A percentile compares a stretch with the other conserved stretches of the same genome.
Evolutionary conservation across 2,113 vertebrate genomes (phyloP).

Genomic region (Danionella cerebrum): DNA sequence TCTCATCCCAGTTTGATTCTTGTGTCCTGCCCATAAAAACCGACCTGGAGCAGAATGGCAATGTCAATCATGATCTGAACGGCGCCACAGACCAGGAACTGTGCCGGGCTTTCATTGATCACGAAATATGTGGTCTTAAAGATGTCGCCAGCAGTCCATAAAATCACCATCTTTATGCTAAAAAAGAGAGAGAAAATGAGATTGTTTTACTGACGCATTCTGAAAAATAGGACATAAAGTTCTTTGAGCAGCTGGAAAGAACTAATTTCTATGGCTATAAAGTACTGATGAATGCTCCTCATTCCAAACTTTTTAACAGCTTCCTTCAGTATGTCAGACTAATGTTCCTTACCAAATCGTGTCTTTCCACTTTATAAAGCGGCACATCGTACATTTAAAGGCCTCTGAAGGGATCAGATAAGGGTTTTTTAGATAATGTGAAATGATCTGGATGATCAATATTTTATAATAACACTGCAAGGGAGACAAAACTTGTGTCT

Average conservation of each 20-base stretch:
- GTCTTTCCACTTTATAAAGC: background rate
- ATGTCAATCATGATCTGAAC: slow-evolving; percentile 68
- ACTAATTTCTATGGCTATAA: no score
- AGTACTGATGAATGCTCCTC: background rate
- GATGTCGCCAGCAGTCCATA: slow-evolving; percentile 69
- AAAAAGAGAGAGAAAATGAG: slow-evolving; percentile 21
- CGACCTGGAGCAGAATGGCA: slow-evolving; percentile 70
- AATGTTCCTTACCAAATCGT: background rate
- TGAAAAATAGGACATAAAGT: background rate
- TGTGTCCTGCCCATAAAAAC: slow-evolving; percentile 53
- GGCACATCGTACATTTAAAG: background rate
- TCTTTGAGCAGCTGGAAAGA: background rate
- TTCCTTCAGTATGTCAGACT: background rate
- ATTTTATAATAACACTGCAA: no score
- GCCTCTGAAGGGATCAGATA: no score
- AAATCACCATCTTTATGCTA: slow-evolving; percentile 76
- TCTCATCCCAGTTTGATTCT: slow-evolving; percentile 61
- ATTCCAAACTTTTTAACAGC: background rate
- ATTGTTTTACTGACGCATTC: slow-evolving; percentile 1
- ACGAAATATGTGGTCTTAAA: slow-evolving; percentile 76
- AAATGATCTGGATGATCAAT: no score
- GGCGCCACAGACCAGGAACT: slow-evolving; percentile 69
- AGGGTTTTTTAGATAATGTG: no score
- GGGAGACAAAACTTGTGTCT: no score
- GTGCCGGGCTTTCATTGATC: slow-evolving; percentile 63